Percentiles rank a stretch among this genome's conserved stretches.
phyloP scores from a whole-genome alignment of 2,113 vertebrate species.

The Orientallactaga bullata region DNA sequence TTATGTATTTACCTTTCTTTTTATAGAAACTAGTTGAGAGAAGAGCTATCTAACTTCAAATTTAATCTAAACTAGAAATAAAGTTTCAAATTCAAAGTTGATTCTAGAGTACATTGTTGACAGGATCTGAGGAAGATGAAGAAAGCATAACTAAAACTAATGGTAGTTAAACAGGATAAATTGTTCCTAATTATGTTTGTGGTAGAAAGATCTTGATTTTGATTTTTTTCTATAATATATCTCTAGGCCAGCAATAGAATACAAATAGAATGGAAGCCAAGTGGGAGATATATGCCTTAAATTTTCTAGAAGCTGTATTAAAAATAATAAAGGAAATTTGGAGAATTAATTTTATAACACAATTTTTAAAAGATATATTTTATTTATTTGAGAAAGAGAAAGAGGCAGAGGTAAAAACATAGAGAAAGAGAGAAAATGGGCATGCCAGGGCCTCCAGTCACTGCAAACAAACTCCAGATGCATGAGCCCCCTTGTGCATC shows the following conservation, averaged over 20 bases:
- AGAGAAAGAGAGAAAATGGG: no score
- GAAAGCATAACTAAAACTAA: slow-evolving; percentile 4
- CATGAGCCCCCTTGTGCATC: no score
- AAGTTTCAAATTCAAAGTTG: slow-evolving; percentile 21
- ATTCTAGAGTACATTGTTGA: background rate
- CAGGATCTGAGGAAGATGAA: background rate
- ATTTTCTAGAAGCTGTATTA: slow-evolving; percentile 16
- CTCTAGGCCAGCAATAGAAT: background rate
- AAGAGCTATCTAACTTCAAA: background rate
- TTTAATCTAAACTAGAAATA: slow-evolving; percentile 25
- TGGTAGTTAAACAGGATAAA: slow-evolving; percentile 6
- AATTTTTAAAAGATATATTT: no score
- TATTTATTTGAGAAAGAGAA: no score
- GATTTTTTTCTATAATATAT: background rate
- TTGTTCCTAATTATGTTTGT: background rate
- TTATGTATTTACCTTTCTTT: background rate
- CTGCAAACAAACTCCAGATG: no score
- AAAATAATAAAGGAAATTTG: background rate
- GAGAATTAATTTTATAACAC: slow-evolving; percentile 43
- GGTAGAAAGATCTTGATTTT: background rate
- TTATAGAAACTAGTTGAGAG: background rate
- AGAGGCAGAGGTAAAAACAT: no score
- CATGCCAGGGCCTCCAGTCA: no score
- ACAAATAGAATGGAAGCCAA: background rate
- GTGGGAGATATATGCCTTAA: background rate